Evolutionary conservation across 2,797 vertebrate species (phyloP), one percentile per base, ranked within the genome.

Genomic region (Gobionotothen gibberifrons): DNA sequence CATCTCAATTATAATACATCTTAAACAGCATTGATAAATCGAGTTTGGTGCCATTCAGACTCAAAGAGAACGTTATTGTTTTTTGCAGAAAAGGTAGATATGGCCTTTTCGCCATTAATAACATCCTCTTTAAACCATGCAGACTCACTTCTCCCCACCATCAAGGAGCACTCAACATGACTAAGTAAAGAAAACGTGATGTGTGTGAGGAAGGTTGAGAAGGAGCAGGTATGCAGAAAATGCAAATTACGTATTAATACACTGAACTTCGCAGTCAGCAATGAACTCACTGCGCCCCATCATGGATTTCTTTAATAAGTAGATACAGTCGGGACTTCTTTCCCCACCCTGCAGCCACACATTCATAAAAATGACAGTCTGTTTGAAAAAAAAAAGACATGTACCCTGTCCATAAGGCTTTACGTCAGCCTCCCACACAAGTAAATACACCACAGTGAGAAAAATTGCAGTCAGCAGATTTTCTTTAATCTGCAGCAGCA

Each of bases 361-460:
- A 63, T 82, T 70, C 65, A 74, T 49, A 62, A 82, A 79, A 74
- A 76, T 71, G 78, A 78, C 81, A 82, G 75, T 13, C n/a, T 75
- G 47, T 61, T 22, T 67, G 22, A 75, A 61, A 64, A 57, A 19
- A 76, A 57, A 32, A 26, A 26, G 26, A 36, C 69, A 71, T 22
- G 74, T 56, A 36, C 19, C 48, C 19, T 47, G 44, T 79, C 69
- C 61, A 66, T 72, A 78, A 75, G 68, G 65, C 59, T 74, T 76
- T 43, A 71, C 16, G 9, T 77, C 74, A 67, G 64, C 69, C 47
- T 72, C 65, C 54, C 61, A 76, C 69, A 62, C 60, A 58, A 62
- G 74, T 77, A 57, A 77, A 81, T 77, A 84, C 72, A 68, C 60
- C 60, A 75, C 72, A 49, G 56, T 19, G 70, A 76, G 72, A 61